Percentiles rank a stretch among this genome's conserved stretches.
These are phyloP conservation scores for honey bee (Apis mellifera) DNA, from an alignment of 1,140 invertebrate species.

Conservation along the genomic window DNA sequence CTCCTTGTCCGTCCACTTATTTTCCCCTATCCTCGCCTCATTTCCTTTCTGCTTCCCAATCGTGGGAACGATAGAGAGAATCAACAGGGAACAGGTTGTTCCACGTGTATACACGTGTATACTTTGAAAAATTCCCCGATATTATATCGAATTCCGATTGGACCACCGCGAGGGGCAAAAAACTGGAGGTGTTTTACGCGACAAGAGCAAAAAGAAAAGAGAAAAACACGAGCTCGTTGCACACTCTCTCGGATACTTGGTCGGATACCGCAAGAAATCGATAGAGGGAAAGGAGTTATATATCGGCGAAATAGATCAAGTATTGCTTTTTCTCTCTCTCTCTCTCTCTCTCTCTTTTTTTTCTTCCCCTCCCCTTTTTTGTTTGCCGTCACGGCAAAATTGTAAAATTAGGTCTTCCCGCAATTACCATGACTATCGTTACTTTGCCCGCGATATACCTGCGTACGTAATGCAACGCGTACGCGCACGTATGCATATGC, in stretches of 20 bases:
- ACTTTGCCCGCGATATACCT: not conserved
- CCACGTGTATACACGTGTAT: not conserved
- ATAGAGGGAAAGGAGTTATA: not conserved
- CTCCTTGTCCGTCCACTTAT: not conserved
- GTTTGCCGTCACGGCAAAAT: not conserved
- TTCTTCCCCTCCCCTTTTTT: too few relatives aligned
- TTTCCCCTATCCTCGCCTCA: constrained; percentile 1
- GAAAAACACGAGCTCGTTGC: not conserved
- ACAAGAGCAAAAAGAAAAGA: not conserved
- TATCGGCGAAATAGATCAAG: not conserved
- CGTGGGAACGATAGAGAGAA: not conserved
- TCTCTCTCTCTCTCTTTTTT: too few relatives aligned
- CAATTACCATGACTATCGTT: constrained; percentile 14
- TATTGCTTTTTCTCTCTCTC: not conserved
- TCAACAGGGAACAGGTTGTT: not conserved
- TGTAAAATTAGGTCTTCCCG: constrained; percentile 6
- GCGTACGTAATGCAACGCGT: not conserved
- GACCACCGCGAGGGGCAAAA: not conserved
- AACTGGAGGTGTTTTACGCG: not conserved
- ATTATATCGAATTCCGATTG: constrained; percentile 10
- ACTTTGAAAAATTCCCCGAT: not conserved
- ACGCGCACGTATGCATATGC: not conserved
- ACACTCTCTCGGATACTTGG: not conserved
- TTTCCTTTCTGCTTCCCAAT: not conserved
- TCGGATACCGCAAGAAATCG: not conserved